Base-by-base conservation (phyloP, 1,140 invertebrate genomes). In the Acromyrmex heyeri region DNA sequence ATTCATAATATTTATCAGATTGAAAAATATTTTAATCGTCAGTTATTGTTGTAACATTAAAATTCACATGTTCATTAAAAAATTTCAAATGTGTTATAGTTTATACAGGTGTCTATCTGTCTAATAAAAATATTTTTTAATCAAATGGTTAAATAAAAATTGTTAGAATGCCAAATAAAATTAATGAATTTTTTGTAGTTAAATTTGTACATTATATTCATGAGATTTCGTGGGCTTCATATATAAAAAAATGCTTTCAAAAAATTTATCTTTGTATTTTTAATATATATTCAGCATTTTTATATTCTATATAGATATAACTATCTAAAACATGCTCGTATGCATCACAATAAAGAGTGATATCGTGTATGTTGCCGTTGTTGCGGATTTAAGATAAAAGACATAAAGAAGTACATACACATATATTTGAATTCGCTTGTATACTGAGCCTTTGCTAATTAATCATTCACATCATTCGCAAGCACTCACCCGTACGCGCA, bases 391-490 rank as follows among this genome's bases (percentile, higher is more conserved):
- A 78, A 65, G n/a, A 48, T 78, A 78, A 78, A 64, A 34, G 8
- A 78, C 21, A 76, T 61, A 30, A 30, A 30, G n/a, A 59, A 2
- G 2, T 34, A 24, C 24, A 55, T 7, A 38, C 24, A 7, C 5
- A 34, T n/a, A 34, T 55, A 24, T 18, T 69, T 12, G 27, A 65
- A 21, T 5, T 12, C 8, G 30, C n/a, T 34, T 65, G 18, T 50
- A 67, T 44, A 53, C 2, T 18, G 3, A 53, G 34, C 34, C 64
- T 14, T 48, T 34, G 24, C 38, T 83, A 83, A 83, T 83, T 83
- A 83, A 75, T 83, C 69, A 83, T 73, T 83, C 38, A 18, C 55
- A 82, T 82, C 65, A 72, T 72, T 82, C 24, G 48, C 53, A 61
- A 73, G 55, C 79, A 59, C 10, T 59, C 34, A 24, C 24, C 14